Percentiles rank a stretch among this genome's conserved stretches.
phyloP scores from a whole-genome alignment of 2,888 invertebrate species.

The Nemotelus pantherinus region DNA sequence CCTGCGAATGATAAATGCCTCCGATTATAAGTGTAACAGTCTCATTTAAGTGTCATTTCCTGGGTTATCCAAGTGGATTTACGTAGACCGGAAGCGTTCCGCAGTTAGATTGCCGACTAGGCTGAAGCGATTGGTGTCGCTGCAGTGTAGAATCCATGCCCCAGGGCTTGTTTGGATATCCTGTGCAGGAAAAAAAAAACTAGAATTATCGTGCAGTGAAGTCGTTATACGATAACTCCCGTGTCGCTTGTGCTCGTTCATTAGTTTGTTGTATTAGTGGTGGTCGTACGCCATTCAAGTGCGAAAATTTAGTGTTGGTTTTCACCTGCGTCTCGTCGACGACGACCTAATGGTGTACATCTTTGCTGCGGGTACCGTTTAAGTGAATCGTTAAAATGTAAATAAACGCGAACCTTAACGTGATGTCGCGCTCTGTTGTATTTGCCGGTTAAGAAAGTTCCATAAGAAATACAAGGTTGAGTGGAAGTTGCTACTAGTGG shows the following conservation, averaged over 20 bases:
- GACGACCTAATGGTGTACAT: not conserved
- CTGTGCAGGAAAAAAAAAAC: not conserved
- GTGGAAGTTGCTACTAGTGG: constrained; percentile 10
- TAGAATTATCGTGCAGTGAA: constrained; percentile 30
- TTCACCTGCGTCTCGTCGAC: constrained; percentile 20
- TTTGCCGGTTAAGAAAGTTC: constrained; percentile 1
- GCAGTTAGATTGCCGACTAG: not conserved
- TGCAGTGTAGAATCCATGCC: not conserved
- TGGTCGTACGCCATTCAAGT: not conserved
- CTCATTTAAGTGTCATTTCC: not conserved
- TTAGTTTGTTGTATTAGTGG: constrained; percentile 3
- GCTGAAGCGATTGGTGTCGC: not conserved
- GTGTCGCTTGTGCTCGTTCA: constrained; percentile 13
- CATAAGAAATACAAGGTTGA: not conserved
- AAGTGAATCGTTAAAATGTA: constrained; percentile 45
- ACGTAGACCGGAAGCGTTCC: not conserved
- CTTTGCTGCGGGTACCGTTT: constrained; percentile 21
- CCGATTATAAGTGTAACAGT: constrained; percentile 6
- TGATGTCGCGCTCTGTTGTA: constrained; percentile 1
- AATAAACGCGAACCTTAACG: constrained; percentile 21
- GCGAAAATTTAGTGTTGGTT: constrained; percentile 34
- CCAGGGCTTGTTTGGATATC: not conserved
- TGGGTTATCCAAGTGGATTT: constrained; percentile 4
- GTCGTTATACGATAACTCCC: constrained; percentile 7
- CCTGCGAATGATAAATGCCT: not conserved